These are phyloP conservation scores for Dysmachus trigonus DNA, from an alignment of 2,888 invertebrate genomes.

Conservation along the genomic window DNA sequence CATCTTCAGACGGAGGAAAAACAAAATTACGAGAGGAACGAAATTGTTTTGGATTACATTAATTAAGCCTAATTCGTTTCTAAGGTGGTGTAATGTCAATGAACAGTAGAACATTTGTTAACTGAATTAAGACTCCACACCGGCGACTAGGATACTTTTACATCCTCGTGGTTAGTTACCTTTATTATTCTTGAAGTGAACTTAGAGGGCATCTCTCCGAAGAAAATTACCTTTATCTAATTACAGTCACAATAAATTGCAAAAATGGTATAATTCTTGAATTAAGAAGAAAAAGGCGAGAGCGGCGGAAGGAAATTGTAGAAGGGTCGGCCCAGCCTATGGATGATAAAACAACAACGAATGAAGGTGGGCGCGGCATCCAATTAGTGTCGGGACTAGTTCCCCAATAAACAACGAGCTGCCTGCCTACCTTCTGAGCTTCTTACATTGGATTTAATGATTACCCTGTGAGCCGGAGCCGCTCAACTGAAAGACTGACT, in stretches of 20 bases:
- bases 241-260: constrained; percentile 12
- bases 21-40: not conserved
- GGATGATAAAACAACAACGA: constrained; percentile 11
- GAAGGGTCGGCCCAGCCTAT: not conserved
- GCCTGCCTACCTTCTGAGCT: constrained; percentile 16
- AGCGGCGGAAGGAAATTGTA: not conserved
- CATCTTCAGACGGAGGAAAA: not conserved
- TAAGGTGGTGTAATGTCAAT: not conserved
- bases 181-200: not conserved
- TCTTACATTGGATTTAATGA: constrained; percentile 29
- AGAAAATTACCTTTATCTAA: not conserved
- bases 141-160: not conserved
- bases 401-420: constrained; percentile 13
- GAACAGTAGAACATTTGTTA: not conserved
- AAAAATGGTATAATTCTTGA: constrained; percentile 1
- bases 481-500: constrained; percentile 6
- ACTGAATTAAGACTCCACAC: not conserved
- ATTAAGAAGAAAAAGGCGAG: not conserved
- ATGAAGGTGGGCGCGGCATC: constrained; percentile 10
- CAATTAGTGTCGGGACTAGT: constrained; percentile 24
- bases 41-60: not conserved
- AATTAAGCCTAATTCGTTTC: not conserved
- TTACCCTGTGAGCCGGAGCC: constrained; percentile 21
- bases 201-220: not conserved
- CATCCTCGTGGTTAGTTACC: not conserved